phyloP scores from a whole-genome alignment of 1,140 invertebrate species.

The Mya arenaria region DNA sequence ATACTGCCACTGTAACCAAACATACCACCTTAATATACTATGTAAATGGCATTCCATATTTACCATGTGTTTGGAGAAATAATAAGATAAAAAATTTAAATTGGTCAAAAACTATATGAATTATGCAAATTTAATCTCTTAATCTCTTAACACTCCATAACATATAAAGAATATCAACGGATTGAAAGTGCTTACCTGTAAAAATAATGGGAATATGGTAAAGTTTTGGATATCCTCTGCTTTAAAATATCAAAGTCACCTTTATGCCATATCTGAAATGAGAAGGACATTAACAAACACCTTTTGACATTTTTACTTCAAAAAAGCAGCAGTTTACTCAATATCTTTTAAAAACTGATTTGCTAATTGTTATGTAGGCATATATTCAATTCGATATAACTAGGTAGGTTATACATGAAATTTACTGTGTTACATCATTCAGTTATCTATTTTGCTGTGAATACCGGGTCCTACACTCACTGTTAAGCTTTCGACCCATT shows the following conservation, averaged over 20 bases:
- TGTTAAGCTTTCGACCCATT: too few relatives aligned
- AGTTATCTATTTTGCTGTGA: background rate
- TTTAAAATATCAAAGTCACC: slow-evolving; percentile 87
- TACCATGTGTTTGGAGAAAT: background rate
- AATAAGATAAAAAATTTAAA: background rate
- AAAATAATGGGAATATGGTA: slow-evolving; percentile 96
- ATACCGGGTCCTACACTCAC: too few relatives aligned
- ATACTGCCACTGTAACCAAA: slow-evolving; percentile 89
- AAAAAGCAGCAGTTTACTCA: background rate
- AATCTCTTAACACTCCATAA: background rate
- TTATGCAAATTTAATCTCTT: background rate
- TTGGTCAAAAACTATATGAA: background rate
- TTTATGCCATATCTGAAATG: slow-evolving; percentile 86
- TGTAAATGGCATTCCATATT: background rate
- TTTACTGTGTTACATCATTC: background rate
- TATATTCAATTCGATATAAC: background rate
- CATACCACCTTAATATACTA: background rate
- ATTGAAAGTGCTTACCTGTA: slow-evolving; percentile 91
- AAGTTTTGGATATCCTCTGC: slow-evolving; percentile 83
- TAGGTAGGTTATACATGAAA: background rate
- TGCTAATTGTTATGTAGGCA: background rate
- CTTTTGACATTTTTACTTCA: background rate
- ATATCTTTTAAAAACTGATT: background rate
- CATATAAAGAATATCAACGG: background rate
- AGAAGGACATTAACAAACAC: slow-evolving; percentile 3